These are phyloP conservation scores for Troilus luridus DNA, from an alignment of 2,888 invertebrate species.

Conservation along the genomic window DNA sequence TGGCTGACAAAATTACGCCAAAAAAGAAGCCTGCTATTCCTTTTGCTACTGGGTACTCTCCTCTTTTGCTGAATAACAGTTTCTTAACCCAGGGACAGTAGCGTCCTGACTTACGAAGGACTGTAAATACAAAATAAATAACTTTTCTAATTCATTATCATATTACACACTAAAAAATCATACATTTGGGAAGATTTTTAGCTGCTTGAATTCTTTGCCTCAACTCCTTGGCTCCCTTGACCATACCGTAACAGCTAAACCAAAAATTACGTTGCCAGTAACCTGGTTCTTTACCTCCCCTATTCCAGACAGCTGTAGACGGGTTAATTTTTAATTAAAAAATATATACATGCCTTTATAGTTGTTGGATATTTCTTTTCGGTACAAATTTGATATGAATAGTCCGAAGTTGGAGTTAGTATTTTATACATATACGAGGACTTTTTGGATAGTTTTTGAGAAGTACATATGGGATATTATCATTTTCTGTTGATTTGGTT, in stretches of 20 bases:
- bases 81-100: slow-evolving; percentile 4
- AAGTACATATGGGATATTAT: too few species aligned
- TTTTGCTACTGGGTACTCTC: background rate
- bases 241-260: background rate
- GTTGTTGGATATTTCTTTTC: too few species aligned
- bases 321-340: background rate
- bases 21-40: slow-evolving; percentile 43
- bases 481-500: too few species aligned
- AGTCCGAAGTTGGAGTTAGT: too few species aligned
- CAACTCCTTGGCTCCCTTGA: background rate
- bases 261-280: background rate
- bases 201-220: slow-evolving; percentile 6
- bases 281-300: background rate
- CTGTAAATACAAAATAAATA: background rate
- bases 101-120: background rate
- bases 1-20: background rate
- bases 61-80: slow-evolving; percentile 15
- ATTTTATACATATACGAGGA: too few species aligned
- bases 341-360: background rate
- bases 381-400: too few species aligned
- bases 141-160: background rate
- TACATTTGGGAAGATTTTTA: slow-evolving; percentile 26
- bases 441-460: too few species aligned
- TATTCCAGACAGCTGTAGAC: background rate
- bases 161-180: background rate